A percentile compares a stretch with the other conserved stretches of the same genome.
These are phyloP conservation scores for Drosophila nr. fundita DNA, from an alignment of 2,888 invertebrate species.

Conservation along the genomic window DNA sequence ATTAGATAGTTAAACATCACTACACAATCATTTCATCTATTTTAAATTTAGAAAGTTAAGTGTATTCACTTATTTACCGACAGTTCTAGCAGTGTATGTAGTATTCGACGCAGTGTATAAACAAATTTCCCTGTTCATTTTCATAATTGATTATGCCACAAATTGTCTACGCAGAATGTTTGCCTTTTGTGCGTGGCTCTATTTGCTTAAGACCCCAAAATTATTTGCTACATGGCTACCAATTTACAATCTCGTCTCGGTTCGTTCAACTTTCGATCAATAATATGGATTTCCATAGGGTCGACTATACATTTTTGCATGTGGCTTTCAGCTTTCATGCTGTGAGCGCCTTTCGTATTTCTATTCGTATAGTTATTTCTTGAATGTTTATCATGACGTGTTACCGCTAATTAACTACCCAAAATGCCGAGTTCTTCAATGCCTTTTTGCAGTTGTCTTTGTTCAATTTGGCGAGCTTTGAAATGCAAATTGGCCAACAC, in stretches of 20 bases:
- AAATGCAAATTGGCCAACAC: conserved; percentile 73
- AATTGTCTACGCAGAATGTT: background rate
- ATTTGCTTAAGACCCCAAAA: conserved; percentile 52
- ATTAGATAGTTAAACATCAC: background rate
- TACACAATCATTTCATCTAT: background rate
- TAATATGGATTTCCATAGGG: conserved; percentile 46
- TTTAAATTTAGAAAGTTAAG: background rate
- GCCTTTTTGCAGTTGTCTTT: conserved; percentile 54
- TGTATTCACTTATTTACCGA: background rate
- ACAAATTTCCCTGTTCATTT: conserved; percentile 1
- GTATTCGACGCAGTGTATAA: background rate
- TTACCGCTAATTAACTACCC: conserved; percentile 67
- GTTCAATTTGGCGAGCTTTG: conserved; percentile 67
- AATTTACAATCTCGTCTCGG: conserved; percentile 43
- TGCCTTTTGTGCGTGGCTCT: conserved; percentile 26
- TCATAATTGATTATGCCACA: conserved; percentile 39
- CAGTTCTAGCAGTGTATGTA: background rate
- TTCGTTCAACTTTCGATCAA: conserved; percentile 77
- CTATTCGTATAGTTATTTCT: conserved; percentile 34
- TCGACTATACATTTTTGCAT: conserved; percentile 12
- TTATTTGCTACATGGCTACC: conserved; percentile 51
- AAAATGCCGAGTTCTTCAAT: conserved; percentile 57
- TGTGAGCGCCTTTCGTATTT: conserved; percentile 42
- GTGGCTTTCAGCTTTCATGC: conserved; percentile 40
- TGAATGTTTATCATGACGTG: conserved; percentile 53